Conservation (phyloP, 2,797 vertebrate species). For the Gallinago stenura region DNA sequence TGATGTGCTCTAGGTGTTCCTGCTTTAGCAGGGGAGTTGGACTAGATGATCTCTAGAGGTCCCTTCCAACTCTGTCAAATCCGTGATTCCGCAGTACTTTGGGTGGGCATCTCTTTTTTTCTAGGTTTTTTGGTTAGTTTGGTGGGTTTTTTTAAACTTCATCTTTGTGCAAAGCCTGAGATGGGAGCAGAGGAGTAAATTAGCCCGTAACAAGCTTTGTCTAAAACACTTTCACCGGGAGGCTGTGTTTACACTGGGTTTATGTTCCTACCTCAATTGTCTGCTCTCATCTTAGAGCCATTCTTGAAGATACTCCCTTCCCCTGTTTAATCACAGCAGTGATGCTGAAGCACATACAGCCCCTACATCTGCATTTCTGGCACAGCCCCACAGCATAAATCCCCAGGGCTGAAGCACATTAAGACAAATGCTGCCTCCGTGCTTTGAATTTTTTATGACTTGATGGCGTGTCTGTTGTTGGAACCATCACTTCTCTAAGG, state of each 20-base stretch:
- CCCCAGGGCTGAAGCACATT: neutral
- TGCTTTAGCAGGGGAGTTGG: too few species aligned
- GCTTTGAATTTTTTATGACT: slow-evolving; percentile 32
- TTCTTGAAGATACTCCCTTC: neutral
- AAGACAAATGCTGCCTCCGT: neutral
- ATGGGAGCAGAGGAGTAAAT: neutral
- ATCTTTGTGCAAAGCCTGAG: neutral
- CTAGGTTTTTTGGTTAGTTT: too few species aligned
- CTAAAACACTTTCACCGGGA: neutral
- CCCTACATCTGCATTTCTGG: slow-evolving; percentile 18
- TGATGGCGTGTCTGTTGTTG: neutral
- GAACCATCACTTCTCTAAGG: slow-evolving; percentile 9
- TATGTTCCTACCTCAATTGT: neutral
- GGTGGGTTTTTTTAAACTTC: neutral
- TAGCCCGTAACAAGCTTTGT: neutral
- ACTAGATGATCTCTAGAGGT: too few species aligned
- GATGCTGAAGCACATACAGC: neutral
- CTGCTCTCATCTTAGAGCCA: neutral
- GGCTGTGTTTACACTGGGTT: neutral
- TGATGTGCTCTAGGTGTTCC: too few species aligned
- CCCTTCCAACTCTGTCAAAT: too few species aligned
- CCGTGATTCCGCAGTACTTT: neutral
- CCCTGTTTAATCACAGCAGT: neutral
- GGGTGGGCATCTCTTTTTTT: neutral
- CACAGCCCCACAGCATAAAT: neutral